phyloP scores from a whole-genome alignment of 2,113 vertebrate genomes.

The Sterrhoptilus dennistouni region DNA sequence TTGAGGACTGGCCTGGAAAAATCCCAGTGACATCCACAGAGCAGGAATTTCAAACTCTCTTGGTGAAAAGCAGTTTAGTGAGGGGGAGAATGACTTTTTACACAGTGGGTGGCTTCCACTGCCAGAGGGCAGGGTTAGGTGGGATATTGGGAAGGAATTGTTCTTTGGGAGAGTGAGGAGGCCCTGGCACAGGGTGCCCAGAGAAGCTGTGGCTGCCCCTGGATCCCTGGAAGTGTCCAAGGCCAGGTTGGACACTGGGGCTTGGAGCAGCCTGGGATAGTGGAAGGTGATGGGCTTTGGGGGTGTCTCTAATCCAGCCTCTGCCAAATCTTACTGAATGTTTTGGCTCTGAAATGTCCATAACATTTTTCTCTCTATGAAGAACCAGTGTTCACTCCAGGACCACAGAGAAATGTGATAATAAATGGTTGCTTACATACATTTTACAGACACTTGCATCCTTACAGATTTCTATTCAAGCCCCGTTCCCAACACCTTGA shows the following conservation, averaged over 20 bases:
- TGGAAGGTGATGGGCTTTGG: neutral
- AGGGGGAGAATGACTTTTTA: neutral
- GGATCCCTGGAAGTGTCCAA: neutral
- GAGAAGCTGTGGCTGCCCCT: neutral
- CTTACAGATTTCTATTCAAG: neutral
- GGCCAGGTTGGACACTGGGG: rapidly evolving
- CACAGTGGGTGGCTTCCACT: neutral
- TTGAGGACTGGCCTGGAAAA: neutral
- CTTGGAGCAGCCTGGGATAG: rapidly evolving
- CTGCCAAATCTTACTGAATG: neutral
- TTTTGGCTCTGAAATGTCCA: neutral
- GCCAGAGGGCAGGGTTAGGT: rapidly evolving
- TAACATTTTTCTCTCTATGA: neutral
- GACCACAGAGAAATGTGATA: neutral
- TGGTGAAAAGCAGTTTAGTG: neutral
- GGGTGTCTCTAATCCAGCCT: neutral
- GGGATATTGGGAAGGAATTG: neutral
- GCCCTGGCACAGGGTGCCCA: neutral
- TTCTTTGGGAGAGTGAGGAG: rapidly evolving
- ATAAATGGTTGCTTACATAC: rapidly evolving
- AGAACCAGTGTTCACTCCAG: neutral
- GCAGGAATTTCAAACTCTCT: neutral
- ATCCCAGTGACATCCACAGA: neutral
- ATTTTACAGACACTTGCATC: neutral
- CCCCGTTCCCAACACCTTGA: neutral